These are phyloP conservation scores for Tetragonula carbonaria DNA, from an alignment of 2,888 invertebrate species.

Conservation along the genomic window DNA sequence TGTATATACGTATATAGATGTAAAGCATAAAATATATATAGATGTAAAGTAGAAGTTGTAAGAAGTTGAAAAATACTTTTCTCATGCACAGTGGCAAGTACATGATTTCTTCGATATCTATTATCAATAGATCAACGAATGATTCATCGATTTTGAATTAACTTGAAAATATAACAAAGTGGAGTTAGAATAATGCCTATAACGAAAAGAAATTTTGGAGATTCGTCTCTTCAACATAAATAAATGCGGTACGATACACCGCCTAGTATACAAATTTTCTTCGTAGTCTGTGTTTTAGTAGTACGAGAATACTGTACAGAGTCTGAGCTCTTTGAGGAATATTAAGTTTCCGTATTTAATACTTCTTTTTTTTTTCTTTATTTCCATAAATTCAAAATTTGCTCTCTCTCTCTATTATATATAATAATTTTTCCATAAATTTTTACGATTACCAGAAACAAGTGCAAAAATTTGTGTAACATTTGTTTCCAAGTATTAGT, in stretches of 20 bases:
- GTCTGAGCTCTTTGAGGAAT: conserved; percentile 5
- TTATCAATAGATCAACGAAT: no score
- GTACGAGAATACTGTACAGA: conserved; percentile 46
- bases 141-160: neutral
- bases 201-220: neutral
- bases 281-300: neutral
- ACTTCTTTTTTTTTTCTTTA: neutral
- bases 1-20: no score
- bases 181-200: neutral
- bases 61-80: neutral
- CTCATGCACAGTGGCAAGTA: neutral
- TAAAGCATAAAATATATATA: no score
- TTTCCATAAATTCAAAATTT: neutral
- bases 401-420: neutral
- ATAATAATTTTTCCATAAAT: neutral
- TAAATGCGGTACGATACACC: conserved; percentile 5
- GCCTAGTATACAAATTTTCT: conserved; percentile 20
- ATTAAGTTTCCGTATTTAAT: neutral
- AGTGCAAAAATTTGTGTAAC: conserved; percentile 1
- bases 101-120: neutral
- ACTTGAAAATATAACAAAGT: neutral
- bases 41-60: neutral
- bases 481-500: neutral
- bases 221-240: conserved; percentile 11
- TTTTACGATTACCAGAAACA: neutral